Evolutionary conservation across 1,140 invertebrate genomes (phyloP).

Genomic region (Drosophila bocki): DNA sequence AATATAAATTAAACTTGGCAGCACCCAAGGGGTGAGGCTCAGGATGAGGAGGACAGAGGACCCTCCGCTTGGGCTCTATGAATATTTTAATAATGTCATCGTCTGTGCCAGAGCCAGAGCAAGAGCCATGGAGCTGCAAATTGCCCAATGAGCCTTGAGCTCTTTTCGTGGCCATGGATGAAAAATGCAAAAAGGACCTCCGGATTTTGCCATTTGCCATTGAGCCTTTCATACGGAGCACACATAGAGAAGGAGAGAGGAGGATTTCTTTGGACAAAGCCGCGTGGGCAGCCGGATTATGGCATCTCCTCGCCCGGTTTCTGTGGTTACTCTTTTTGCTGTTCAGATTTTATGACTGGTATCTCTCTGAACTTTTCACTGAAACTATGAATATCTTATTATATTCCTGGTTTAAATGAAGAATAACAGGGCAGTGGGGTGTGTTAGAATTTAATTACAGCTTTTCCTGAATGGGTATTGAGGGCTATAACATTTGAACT

Average conservation of each 20-base stretch:
- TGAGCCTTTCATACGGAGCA: constrained; percentile 16
- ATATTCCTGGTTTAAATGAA: background rate
- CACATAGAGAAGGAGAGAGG: background rate
- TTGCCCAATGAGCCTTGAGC: constrained; percentile 71
- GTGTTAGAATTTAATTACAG: background rate
- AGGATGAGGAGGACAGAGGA: background rate
- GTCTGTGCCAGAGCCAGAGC: constrained; percentile 15
- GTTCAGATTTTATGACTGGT: background rate
- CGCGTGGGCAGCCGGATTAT: constrained; percentile 37
- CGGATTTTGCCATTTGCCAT: constrained; percentile 27
- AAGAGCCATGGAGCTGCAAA: constrained; percentile 45
- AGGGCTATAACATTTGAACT: background rate
- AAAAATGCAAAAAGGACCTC: constrained; percentile 47
- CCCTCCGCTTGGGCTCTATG: constrained; percentile 48
- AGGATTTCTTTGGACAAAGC: constrained; percentile 35
- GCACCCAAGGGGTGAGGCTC: constrained; percentile 1
- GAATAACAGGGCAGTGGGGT: background rate
- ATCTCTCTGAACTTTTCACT: background rate
- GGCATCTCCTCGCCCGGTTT: background rate
- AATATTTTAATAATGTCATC: constrained; percentile 77
- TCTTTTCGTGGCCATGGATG: constrained; percentile 52
- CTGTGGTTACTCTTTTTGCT: constrained; percentile 1
- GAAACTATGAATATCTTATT: constrained; percentile 7
- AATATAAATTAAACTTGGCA: constrained; percentile 76
- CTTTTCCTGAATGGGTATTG: too few relatives aligned